Conservation (phyloP, 2,113 vertebrate genomes). For the Rhinopomastus cyanomelas region DNA sequence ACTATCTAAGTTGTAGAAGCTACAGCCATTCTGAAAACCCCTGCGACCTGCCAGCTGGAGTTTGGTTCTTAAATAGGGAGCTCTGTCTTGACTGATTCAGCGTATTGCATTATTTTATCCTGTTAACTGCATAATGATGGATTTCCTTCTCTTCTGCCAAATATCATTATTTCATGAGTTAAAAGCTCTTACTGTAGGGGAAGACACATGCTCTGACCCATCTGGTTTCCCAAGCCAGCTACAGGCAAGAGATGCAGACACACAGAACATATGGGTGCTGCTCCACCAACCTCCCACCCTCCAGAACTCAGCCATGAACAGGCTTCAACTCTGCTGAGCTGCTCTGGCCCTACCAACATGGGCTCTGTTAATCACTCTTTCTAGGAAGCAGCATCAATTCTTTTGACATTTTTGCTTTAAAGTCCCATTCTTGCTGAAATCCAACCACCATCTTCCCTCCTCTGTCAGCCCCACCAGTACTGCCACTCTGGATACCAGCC, state of each 20-base stretch:
- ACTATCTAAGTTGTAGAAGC: neutral
- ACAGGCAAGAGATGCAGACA: neutral
- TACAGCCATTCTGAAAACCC: accelerated
- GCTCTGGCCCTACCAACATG: neutral
- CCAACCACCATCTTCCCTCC: neutral
- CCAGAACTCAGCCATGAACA: neutral
- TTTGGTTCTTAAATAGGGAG: neutral
- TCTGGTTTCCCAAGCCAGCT: neutral
- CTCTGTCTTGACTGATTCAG: neutral
- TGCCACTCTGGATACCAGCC: neutral
- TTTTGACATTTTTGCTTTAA: neutral
- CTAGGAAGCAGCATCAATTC: neutral
- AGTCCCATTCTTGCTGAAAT: neutral
- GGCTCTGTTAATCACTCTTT: accelerated
- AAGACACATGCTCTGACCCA: neutral
- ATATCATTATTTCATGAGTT: neutral
- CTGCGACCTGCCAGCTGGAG: neutral
- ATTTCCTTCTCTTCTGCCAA: neutral
- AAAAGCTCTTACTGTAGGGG: neutral
- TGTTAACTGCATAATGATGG: neutral
- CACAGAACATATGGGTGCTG: neutral
- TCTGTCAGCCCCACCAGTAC: neutral
- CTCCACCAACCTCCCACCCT: neutral
- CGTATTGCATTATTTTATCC: neutral
- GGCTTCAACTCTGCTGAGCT: neutral